Base-by-base conservation (phyloP, 1,140 invertebrate species). In the Sarcophaga peregrina region DNA sequence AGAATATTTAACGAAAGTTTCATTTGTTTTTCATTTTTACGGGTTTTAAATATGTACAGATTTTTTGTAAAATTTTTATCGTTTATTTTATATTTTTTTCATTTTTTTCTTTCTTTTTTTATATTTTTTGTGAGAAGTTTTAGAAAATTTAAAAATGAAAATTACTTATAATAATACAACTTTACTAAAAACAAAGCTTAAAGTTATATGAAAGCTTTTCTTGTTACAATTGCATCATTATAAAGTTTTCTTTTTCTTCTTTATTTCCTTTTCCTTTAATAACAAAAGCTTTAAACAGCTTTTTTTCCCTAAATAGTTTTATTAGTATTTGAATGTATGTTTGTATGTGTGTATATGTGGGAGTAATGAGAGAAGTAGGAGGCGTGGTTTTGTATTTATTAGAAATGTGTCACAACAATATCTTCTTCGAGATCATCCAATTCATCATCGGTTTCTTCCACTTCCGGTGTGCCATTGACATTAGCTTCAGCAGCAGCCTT, bases 381-480 rank as follows among this genome's bases (percentile, higher is more conserved):
- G n/a, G 15, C n/a, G n/a, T n/a, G n/a, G 54, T 58, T 58, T 15
- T 58, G 15, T 58, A 8, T 20, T 68, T 37, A 37, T 92, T 94
- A 96, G 85, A 96, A 93, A 91, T 96, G 95, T 62, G 95, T 96
- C 85, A 96, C 94, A 86, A 96, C 95, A 88, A 96, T 96, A 87
- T 96, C 94, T 87, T 96, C 95, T 91, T 96, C 95, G 83, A 96
- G 94, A 87, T 96, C 95, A 90, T 96, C 95, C 86, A 95, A 94
- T 88, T 96, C 95, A 87, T 96, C 95, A 86, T 96, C 95, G 76
- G 93, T 94, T 90, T 96, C 95, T 89, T 95, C 95, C 85, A 89
- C 86, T 78, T 85, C 86, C n/a, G 84, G 82, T 37, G 73, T 91
- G 90, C 86, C 85, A 25, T 85, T 84, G 87, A 91, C 52, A 90